A percentile compares a stretch with the other conserved stretches of the same genome.
phyloP scores from a whole-genome alignment of 2,888 invertebrate species.

The Limenitis camilla region DNA sequence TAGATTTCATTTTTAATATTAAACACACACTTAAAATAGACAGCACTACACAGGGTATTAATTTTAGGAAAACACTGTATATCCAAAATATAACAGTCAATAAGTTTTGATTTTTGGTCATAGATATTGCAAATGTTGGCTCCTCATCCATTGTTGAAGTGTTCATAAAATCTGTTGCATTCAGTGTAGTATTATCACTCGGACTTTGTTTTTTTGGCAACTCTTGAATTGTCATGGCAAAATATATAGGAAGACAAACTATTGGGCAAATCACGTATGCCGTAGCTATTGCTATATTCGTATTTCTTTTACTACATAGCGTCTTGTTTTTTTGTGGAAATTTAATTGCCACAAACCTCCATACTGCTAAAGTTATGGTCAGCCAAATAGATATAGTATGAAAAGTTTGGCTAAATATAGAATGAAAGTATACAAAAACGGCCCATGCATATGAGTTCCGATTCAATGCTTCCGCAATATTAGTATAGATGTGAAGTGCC shows the following conservation, averaged over 20 bases:
- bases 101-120: slow-evolving; percentile 77
- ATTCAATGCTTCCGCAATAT: slow-evolving; percentile 63
- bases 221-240: slow-evolving; percentile 82
- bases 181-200: slow-evolving; percentile 39
- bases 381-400: slow-evolving; percentile 95
- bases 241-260: slow-evolving; percentile 87
- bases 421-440: slow-evolving; percentile 89
- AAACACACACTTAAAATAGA: slow-evolving; percentile 86
- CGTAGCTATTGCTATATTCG: slow-evolving; percentile 81
- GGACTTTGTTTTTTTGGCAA: slow-evolving; percentile 29
- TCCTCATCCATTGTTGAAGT: slow-evolving; percentile 49
- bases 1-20: slow-evolving; percentile 85
- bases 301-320: slow-evolving; percentile 87
- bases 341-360: slow-evolving; percentile 92
- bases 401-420: slow-evolving; percentile 89
- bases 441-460: slow-evolving; percentile 82
- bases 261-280: slow-evolving; percentile 89
- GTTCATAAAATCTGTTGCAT: slow-evolving; percentile 38
- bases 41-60: slow-evolving; percentile 91
- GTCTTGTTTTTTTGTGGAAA: slow-evolving; percentile 86
- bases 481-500: slow-evolving; percentile 84
- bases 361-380: slow-evolving; percentile 93
- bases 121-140: slow-evolving; percentile 78
- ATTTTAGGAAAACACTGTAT: slow-evolving; percentile 93
- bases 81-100: slow-evolving; percentile 89